Evolutionary conservation across 2,888 invertebrate species (phyloP), one percentile per base, ranked within the genome.

Genomic region (Drosophila lutescens): DNA sequence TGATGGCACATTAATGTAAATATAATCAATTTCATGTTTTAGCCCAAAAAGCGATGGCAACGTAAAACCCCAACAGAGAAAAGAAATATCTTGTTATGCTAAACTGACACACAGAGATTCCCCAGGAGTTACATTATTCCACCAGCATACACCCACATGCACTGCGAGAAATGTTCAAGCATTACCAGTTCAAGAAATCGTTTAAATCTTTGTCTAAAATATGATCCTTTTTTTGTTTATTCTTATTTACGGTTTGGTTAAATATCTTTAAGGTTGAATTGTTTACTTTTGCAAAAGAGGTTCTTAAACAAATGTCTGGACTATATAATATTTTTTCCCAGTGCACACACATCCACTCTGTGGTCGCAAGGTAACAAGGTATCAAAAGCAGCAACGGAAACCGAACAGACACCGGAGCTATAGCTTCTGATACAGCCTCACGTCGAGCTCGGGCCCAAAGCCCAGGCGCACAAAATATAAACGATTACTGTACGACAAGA

Each of bases 21-120:
- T 89, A 87, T 88, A 88, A 89, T 87, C 90, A 89, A 89, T 90
- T 90, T 89, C 79, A 84, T 88, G 88, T 88, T 89, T 88, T 80
- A 67, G 79, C 77, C 79, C 46, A 81, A 87, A 84, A 77, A 72
- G 69, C 66, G 55, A 62, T 44, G 44, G 58, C 47, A 40, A 41
- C 41, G 56, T 40, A 57, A 54, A 51, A 57, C 40, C 58, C 59
- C 61, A 65, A 59, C 66, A 65, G 69, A 71, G 73, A 75, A 83
- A 74, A 79, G 78, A 79, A 88, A 88, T 86, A 88, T 89, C 87
- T 86, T 88, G 85, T 87, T 89, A 87, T 80, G 88, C 89, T 90
- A 85, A 90, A 89, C 89, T 88, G 88, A 89, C 90, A 86, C 80
- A 86, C 88, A 88, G 87, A 86, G 85, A 88, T 86, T 85, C 90